Evolutionary conservation across 2,113 vertebrate genomes (phyloP).

Genomic region (Brachyhypopomus gauderio): DNA sequence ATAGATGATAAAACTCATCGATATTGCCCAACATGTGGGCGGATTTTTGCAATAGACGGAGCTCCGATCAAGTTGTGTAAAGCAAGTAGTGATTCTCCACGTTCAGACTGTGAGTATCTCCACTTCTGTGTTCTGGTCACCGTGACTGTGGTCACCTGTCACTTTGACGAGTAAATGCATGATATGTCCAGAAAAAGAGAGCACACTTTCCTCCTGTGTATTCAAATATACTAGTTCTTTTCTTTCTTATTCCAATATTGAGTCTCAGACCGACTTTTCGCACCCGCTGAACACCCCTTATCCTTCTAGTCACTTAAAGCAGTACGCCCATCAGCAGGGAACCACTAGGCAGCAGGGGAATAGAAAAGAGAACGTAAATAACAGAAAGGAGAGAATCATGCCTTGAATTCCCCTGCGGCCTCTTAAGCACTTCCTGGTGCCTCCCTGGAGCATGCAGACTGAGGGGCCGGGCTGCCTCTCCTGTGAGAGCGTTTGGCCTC

Average conservation of each 20-base stretch:
- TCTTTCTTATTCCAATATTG: conserved; percentile 51
- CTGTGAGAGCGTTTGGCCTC: neutral
- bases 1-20: conserved; percentile 97
- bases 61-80: conserved; percentile 66
- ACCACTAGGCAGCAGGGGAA: conserved; percentile 63
- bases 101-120: conserved; percentile 58
- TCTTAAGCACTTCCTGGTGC: conserved; percentile 60
- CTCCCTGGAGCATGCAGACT: conserved; percentile 44
- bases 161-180: conserved; percentile 65
- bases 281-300: conserved; percentile 38
- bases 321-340: conserved; percentile 51
- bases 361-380: conserved; percentile 54
- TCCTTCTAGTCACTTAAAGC: conserved; percentile 50
- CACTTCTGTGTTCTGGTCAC: conserved; percentile 70
- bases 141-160: conserved; percentile 65
- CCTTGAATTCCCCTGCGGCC: conserved; percentile 63
- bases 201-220: conserved; percentile 56
- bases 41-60: conserved; percentile 69
- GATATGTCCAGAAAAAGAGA: conserved; percentile 62
- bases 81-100: conserved; percentile 60
- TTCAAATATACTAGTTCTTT: conserved; percentile 47
- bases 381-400: conserved; percentile 63
- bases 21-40: conserved; percentile 75
- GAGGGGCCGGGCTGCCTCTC: neutral
- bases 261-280: conserved; percentile 21